Evolutionary conservation across 2,888 invertebrate genomes (phyloP).

Genomic region (Amphipoea oculea): DNA sequence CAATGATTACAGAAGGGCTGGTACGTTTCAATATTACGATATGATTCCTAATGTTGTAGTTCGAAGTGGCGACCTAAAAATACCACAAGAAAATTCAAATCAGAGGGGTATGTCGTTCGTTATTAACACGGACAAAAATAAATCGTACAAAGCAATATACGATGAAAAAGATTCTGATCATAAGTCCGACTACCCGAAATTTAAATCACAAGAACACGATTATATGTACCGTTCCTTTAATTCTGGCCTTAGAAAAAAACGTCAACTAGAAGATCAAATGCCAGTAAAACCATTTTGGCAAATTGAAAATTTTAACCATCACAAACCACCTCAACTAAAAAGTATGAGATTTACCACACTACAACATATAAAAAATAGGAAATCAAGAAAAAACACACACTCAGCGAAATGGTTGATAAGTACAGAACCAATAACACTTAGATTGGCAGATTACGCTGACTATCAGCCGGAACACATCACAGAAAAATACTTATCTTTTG

Average conservation of each 20-base stretch:
- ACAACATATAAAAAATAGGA: slow-evolving; percentile 69
- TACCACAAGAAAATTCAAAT: slow-evolving; percentile 45
- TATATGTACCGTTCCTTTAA: slow-evolving; percentile 73
- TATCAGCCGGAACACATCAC: slow-evolving; percentile 69
- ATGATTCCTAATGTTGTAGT: slow-evolving; percentile 73
- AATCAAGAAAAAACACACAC: slow-evolving; percentile 64
- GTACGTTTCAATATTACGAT: slow-evolving; percentile 73
- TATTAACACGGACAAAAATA: slow-evolving; percentile 49
- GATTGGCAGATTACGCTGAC: slow-evolving; percentile 64
- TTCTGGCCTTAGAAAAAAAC: slow-evolving; percentile 77
- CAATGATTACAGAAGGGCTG: slow-evolving; percentile 65
- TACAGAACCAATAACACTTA: slow-evolving; percentile 83
- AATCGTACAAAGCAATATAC: slow-evolving; percentile 49
- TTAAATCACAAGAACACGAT: slow-evolving; percentile 65
- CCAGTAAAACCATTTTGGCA: slow-evolving; percentile 83
- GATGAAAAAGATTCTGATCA: slow-evolving; percentile 63
- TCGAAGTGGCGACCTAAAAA: slow-evolving; percentile 71
- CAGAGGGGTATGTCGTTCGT: slow-evolving; percentile 48
- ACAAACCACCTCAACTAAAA: slow-evolving; percentile 73
- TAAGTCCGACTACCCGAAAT: slow-evolving; percentile 62
- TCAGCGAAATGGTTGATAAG: slow-evolving; percentile 56
- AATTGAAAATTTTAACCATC: slow-evolving; percentile 74
- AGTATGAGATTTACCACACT: slow-evolving; percentile 83
- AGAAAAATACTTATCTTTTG: slow-evolving; percentile 87
- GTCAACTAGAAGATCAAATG: slow-evolving; percentile 71